A percentile compares a stretch with the other conserved stretches of the same genome.
phyloP scores from a whole-genome alignment of 1,140 invertebrate species.

The Dreissena polymorpha region DNA sequence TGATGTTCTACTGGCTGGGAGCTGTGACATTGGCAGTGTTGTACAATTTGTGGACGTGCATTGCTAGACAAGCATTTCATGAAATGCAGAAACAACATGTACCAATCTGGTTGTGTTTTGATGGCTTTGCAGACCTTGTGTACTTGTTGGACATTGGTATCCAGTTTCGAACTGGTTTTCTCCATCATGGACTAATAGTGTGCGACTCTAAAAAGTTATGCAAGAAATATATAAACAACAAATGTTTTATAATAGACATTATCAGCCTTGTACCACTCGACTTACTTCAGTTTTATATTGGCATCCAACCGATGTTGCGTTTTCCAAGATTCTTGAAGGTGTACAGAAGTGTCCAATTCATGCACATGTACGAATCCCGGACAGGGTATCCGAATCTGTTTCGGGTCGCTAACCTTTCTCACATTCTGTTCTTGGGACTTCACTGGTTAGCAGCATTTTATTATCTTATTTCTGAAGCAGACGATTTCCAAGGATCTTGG shows the following conservation, averaged over 20 bases:
- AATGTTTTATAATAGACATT: constrained; percentile 92
- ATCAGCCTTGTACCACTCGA: constrained; percentile 92
- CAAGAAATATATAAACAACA: constrained; percentile 92
- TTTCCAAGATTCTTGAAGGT: constrained; percentile 85
- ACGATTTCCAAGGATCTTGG: constrained; percentile 95
- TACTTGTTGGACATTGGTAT: constrained; percentile 93
- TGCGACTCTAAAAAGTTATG: constrained; percentile 94
- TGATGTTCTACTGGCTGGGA: constrained; percentile 97
- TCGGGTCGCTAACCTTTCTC: constrained; percentile 96
- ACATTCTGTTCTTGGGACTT: constrained; percentile 95
- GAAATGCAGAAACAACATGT: constrained; percentile 86
- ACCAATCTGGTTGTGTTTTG: constrained; percentile 89
- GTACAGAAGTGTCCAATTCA: constrained; percentile 94
- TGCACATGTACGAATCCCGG: constrained; percentile 97
- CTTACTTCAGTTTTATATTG: constrained; percentile 85
- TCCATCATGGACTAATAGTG: constrained; percentile 96
- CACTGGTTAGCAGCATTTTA: constrained; percentile 99
- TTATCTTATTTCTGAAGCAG: constrained; percentile 94
- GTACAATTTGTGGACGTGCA: constrained; percentile 97
- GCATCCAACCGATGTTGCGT: constrained; percentile 77
- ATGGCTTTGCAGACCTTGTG: constrained; percentile 91
- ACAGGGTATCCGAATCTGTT: constrained; percentile 97
- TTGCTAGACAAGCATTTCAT: constrained; percentile 95
- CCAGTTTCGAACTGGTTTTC: constrained; percentile 95
- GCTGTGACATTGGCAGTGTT: constrained; percentile 92